Evolutionary conservation across 2,888 invertebrate genomes (phyloP).

Genomic region (Cinara cedri): DNA sequence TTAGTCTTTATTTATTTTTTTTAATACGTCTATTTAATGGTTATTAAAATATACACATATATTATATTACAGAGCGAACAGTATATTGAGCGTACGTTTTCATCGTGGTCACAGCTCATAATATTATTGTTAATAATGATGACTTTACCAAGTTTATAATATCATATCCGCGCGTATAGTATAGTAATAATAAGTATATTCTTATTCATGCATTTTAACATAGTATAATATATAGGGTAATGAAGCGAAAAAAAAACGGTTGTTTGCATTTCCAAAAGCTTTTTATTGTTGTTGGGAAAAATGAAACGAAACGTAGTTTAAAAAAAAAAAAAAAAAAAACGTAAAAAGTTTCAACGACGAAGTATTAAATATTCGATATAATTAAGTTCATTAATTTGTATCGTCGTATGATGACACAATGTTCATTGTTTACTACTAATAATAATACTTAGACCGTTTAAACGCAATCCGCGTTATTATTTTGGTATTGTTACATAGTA

Average conservation of each 20-base stretch:
- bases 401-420: slow-evolving; percentile 27
- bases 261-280: slow-evolving; percentile 4
- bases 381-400: slow-evolving; percentile 47
- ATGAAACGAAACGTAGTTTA: too few relatives aligned
- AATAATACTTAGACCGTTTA: slow-evolving; percentile 5
- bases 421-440: slow-evolving; percentile 21
- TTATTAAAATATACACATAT: too few relatives aligned
- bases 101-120: too few relatives aligned
- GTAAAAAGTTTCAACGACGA: slow-evolving; percentile 9
- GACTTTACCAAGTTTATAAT: background rate
- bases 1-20: too few relatives aligned
- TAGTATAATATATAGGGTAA: slow-evolving; percentile 17
- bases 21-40: too few relatives aligned
- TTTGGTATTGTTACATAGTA: slow-evolving; percentile 28
- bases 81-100: too few relatives aligned
- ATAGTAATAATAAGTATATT: background rate
- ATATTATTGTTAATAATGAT: too few relatives aligned
- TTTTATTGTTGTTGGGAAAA: slow-evolving; percentile 20
- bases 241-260: slow-evolving; percentile 13
- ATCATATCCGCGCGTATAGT: background rate
- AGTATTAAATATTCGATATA: slow-evolving; percentile 29
- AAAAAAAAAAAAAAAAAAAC: slow-evolving; percentile 7
- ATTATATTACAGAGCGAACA: too few relatives aligned
- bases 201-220: slow-evolving; percentile 12
- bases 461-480: slow-evolving; percentile 40